Conservation (phyloP, 2,113 vertebrate genomes). For the Calidris pygmaea region DNA sequence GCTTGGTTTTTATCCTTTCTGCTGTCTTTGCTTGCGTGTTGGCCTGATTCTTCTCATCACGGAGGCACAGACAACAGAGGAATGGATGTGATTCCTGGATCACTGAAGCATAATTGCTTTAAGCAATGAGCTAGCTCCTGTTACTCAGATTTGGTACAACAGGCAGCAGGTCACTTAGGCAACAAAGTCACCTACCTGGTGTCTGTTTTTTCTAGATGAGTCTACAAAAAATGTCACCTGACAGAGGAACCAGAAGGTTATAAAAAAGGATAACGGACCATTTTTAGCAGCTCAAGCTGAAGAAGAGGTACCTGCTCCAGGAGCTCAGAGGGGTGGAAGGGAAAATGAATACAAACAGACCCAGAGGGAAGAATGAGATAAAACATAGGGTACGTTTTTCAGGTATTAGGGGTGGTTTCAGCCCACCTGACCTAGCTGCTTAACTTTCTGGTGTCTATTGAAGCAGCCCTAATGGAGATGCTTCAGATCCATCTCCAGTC, state of each 20-base stretch:
- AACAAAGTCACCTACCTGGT: not conserved
- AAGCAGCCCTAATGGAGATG: not conserved
- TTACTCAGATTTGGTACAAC: not conserved
- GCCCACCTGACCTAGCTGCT: not conserved
- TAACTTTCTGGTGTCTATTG: not conserved
- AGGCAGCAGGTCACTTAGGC: not conserved
- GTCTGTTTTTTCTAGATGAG: not conserved
- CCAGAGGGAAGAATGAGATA: rapidly evolving
- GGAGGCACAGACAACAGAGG: not conserved
- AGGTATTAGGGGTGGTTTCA: not conserved
- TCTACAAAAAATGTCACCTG: not conserved
- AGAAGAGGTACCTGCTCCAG: not conserved
- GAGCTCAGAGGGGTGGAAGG: not conserved
- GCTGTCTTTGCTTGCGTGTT: not conserved
- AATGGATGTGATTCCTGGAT: not conserved
- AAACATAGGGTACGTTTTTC: not conserved
- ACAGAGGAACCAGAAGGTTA: not conserved
- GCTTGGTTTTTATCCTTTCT: not conserved
- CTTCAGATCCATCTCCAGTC: not conserved
- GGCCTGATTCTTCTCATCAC: not conserved
- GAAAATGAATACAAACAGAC: not conserved
- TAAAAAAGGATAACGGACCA: not conserved
- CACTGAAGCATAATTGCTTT: not conserved
- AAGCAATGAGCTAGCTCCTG: not conserved
- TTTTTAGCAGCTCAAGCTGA: not conserved